A percentile compares a stretch with the other conserved stretches of the same genome.
Evolutionary conservation across 2,797 vertebrate species (phyloP).

Genomic region (Rhinogobio ventralis): DNA sequence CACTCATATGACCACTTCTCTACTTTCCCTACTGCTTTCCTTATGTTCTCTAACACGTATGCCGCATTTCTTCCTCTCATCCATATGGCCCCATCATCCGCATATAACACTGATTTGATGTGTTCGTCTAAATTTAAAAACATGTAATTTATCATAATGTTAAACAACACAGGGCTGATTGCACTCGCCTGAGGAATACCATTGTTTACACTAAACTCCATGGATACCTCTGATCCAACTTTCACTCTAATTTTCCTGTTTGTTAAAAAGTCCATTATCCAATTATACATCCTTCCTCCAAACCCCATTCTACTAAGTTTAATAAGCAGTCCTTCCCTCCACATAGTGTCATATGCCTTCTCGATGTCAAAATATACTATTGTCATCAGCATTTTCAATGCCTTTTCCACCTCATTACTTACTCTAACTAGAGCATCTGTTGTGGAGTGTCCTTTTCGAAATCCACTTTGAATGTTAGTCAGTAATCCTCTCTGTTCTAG

Average conservation of each 20-base stretch:
- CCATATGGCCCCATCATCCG: background rate
- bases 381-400: too few relatives aligned
- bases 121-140: background rate
- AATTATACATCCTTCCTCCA: background rate
- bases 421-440: too few relatives aligned
- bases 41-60: background rate
- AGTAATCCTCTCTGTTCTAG: too few relatives aligned
- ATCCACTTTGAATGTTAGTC: too few relatives aligned
- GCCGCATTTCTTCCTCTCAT: background rate
- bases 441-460: too few relatives aligned
- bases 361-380: background rate
- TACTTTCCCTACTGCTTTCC: background rate
- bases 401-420: too few relatives aligned
- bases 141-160: background rate
- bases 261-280: background rate
- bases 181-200: background rate
- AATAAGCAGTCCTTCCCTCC: background rate
- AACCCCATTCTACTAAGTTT: background rate
- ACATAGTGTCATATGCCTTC: background rate
- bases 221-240: background rate
- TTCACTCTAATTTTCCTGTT: background rate
- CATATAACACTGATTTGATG: background rate
- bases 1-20: background rate
- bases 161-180: background rate
- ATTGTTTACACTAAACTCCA: background rate